Evolutionary conservation across 2,888 invertebrate species (phyloP), one percentile per base, ranked within the genome.

Genomic region (Pseudeuparius sepicola): DNA sequence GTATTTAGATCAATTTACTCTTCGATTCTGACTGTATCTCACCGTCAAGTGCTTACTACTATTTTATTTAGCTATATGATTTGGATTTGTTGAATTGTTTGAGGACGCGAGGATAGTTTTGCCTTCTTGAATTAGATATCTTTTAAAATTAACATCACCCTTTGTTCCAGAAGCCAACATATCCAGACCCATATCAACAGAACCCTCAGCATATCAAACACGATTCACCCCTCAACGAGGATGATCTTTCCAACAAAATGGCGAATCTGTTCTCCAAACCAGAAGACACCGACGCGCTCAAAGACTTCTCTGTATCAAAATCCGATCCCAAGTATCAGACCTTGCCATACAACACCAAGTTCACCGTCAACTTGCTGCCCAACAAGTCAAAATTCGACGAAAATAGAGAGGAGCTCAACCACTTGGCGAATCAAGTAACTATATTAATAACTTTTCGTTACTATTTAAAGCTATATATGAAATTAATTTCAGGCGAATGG

Each of bases 321-420:
- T 81, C 80, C 36, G 88, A 90, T 61, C 87, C 82, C 24, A 93
- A 87, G 64, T 90, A 86, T 67, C 89, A 90, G 68, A 88, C 88
- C 15, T 67, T 90, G 63, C 89, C 90, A 49, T 85, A 87, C 65
- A 90, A 80, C 58, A 86, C 83, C 20, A 90, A 87, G 63, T 85
- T 86, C 59, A 76, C 79, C 10, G 65, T 77, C 12, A 68, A 75
- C 61, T 64, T 70, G 37, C 57, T 68, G 42, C 53, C 64, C 4
- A 55, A 52, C 26, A 41, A 39, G 13, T 7, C 6, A 6, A 20
- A 48, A 25, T 43, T 54, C 52, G 41, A 59, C 51, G 42, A 41
- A 32, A 40, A 55, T 17, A 40, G 34, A 52, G 41, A 54, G 20
- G 7, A 20, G 17, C 27, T 15, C 14, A 16, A 14, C 17, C 23